Percentiles rank a stretch among this genome's conserved stretches.
Conservation (phyloP, 2,888 invertebrate genomes). For the Caenorhabditis sp. region DNA sequence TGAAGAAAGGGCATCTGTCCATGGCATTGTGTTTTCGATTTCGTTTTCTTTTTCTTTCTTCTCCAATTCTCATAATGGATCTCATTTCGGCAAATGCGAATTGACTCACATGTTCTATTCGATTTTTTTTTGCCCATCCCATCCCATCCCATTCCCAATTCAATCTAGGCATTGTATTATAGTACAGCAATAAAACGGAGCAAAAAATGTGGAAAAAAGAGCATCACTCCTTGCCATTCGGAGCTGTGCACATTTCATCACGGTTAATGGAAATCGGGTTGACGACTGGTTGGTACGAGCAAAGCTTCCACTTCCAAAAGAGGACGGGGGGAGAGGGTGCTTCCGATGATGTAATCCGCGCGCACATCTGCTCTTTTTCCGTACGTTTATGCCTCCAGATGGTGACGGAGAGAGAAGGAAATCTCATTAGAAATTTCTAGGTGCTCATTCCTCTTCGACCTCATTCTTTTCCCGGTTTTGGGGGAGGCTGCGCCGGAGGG, state of each 20-base stretch:
- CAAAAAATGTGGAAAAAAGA: constrained; percentile 5
- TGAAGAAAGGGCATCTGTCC: no score
- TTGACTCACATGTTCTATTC: background rate
- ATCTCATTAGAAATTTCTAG: constrained; percentile 48
- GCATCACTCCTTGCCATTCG: background rate
- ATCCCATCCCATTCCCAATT: background rate
- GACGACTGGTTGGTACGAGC: constrained; percentile 23
- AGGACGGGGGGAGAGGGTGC: background rate
- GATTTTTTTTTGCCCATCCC: background rate
- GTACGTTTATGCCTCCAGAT: constrained; percentile 31
- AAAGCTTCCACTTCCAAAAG: no score
- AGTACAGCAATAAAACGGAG: constrained; percentile 7
- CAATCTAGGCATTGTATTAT: no score
- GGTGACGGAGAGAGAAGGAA: constrained; percentile 19
- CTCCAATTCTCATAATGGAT: constrained; percentile 7
- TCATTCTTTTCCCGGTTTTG: constrained; percentile 10
- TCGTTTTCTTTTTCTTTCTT: background rate
- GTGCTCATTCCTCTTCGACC: constrained; percentile 18
- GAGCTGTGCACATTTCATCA: constrained; percentile 47
- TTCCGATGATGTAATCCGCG: constrained; percentile 51
- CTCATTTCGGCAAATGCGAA: background rate
- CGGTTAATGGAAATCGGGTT: constrained; percentile 51
- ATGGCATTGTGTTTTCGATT: no score
- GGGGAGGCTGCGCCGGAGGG: no score
- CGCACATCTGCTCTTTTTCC: constrained; percentile 51